phyloP scores from a whole-genome alignment of 1,140 invertebrate species.

The Nebria ingens region DNA sequence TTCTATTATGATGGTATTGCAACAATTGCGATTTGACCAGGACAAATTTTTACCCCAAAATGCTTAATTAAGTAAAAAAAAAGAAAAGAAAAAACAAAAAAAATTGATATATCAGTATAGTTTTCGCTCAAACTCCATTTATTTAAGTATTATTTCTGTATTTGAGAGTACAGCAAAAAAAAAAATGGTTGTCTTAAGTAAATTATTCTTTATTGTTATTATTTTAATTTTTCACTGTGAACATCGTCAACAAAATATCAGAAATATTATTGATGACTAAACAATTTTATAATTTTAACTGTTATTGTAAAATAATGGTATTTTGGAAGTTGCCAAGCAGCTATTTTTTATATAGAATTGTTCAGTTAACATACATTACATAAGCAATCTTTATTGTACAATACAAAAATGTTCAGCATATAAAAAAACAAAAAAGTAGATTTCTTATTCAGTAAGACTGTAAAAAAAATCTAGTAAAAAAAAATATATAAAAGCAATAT shows the following conservation, averaged over 20 bases:
- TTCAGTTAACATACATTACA: background rate
- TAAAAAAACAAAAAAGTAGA: background rate
- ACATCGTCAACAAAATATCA: background rate
- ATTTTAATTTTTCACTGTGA: background rate
- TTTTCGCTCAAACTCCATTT: background rate
- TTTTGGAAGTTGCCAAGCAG: slow-evolving; percentile 3
- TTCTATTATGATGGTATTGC: too few relatives aligned
- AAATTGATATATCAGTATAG: background rate
- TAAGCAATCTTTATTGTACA: background rate
- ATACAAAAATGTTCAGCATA: slow-evolving; percentile 1
- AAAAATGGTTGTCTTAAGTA: background rate
- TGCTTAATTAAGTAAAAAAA: too few relatives aligned
- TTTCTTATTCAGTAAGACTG: slow-evolving; percentile 9
- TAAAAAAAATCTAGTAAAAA: background rate
- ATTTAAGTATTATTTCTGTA: background rate
- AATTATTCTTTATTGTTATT: background rate
- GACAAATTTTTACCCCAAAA: too few relatives aligned
- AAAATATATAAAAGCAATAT: slow-evolving; percentile 5
- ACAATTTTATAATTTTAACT: background rate
- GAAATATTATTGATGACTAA: background rate
- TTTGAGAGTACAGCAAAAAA: background rate
- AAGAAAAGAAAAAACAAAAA: background rate
- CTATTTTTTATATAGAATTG: background rate
- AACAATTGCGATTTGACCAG: too few relatives aligned
- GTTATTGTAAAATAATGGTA: background rate